Evolutionary conservation across 2,797 vertebrate species (phyloP).

Genomic region (Halcyon leucocephala): DNA sequence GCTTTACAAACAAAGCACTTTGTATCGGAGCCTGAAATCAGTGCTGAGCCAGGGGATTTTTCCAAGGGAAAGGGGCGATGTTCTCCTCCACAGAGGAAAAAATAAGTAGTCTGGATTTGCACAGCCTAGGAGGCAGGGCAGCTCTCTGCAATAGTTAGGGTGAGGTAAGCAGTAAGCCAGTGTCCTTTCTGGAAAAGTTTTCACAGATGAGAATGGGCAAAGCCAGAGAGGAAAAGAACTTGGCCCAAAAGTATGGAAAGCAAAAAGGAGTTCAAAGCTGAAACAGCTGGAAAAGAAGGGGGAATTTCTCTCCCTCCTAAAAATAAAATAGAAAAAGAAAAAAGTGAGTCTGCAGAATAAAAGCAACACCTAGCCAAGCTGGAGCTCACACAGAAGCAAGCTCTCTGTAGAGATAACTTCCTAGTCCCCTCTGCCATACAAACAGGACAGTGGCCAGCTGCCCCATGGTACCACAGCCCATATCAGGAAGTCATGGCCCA

Average conservation of each 20-base stretch:
- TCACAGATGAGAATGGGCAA: not conserved
- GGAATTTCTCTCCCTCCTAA: not conserved
- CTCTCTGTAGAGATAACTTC: not conserved
- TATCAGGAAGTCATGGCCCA: not conserved
- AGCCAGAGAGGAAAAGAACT: not conserved
- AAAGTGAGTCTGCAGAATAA: not conserved
- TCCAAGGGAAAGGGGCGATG: not conserved
- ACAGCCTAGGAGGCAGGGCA: not conserved
- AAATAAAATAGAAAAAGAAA: not conserved
- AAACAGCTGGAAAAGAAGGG: not conserved
- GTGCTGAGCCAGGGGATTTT: slow-evolving; percentile 55
- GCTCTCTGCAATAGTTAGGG: not conserved
- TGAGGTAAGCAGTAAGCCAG: not conserved
- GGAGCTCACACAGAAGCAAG: not conserved
- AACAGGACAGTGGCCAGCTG: not conserved
- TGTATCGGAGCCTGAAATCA: slow-evolving; percentile 7
- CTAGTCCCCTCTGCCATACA: accelerated
- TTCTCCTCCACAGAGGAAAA: not conserved
- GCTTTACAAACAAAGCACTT: slow-evolving; percentile 51
- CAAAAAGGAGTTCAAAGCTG: not conserved
- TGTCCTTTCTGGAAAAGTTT: slow-evolving; percentile 4
- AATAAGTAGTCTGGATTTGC: not conserved
- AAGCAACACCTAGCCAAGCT: not conserved
- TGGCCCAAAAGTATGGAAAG: not conserved
- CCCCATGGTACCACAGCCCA: accelerated